Evolutionary conservation across 1,140 invertebrate genomes (phyloP).

Genomic region (Pissodes strobi): DNA sequence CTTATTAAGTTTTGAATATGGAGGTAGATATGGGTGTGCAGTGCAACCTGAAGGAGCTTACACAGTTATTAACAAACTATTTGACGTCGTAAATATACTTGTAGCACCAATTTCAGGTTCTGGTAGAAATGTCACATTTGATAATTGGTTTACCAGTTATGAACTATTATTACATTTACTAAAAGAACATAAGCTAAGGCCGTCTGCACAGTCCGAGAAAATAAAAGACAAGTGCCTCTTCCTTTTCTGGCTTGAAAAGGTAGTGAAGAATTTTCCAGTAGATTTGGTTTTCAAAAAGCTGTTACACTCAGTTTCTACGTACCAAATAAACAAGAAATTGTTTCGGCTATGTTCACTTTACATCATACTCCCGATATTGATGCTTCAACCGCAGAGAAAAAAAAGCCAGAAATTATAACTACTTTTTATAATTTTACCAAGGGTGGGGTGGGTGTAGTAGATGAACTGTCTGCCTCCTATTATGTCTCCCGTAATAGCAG

Average conservation of each 20-base stretch:
- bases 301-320: constrained; percentile 45
- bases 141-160: constrained; percentile 52
- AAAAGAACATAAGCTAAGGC: constrained; percentile 51
- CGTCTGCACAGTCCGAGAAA: constrained; percentile 47
- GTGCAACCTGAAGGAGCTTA: constrained; percentile 14
- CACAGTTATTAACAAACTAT: constrained; percentile 4
- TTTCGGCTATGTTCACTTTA: constrained; percentile 47
- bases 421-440: constrained; percentile 20
- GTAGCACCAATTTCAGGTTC: constrained; percentile 40
- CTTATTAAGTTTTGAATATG: constrained; percentile 22
- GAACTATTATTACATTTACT: constrained; percentile 41
- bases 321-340: constrained; percentile 46
- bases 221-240: constrained; percentile 46
- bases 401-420: constrained; percentile 29
- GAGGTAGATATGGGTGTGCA: constrained; percentile 20
- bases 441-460: constrained; percentile 10
- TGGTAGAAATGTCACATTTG: constrained; percentile 52
- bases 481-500: constrained; percentile 13
- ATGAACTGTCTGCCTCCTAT: constrained; percentile 9
- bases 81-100: constrained; percentile 10
- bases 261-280: constrained; percentile 22
- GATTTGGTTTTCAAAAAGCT: constrained; percentile 43
- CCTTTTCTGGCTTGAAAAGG: constrained; percentile 36
- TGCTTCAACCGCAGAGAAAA: constrained; percentile 47
- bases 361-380: constrained; percentile 42